These are phyloP conservation scores for Synergus japonicus DNA, from an alignment of 2,888 invertebrate genomes.

Conservation along the genomic window DNA sequence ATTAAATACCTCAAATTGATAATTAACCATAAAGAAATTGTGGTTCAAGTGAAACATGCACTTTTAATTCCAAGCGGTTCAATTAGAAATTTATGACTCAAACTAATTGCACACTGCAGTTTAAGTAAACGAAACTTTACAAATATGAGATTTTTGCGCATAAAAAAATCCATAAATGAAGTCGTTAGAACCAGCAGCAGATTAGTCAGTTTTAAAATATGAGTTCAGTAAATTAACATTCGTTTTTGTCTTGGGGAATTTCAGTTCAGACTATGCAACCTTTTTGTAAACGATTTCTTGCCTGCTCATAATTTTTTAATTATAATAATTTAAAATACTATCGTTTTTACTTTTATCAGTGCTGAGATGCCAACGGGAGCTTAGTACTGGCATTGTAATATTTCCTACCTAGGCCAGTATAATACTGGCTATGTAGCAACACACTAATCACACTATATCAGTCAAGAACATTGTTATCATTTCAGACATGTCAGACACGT, in stretches of 20 bases:
- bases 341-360: no score
- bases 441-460: no score
- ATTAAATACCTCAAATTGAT: background rate
- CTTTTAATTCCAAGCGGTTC: background rate
- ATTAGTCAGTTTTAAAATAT: constrained; percentile 22
- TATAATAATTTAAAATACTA: no score
- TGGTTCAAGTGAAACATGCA: background rate
- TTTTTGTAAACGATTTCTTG: background rate
- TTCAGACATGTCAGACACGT: no score
- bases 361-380: no score
- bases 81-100: background rate
- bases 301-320: background rate
- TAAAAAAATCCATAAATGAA: constrained; percentile 20
- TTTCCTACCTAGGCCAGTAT: no score
- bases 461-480: no score
- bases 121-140: background rate
- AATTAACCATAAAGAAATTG: background rate
- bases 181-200: constrained; percentile 23
- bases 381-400: no score
- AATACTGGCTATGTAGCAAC: no score
- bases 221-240: constrained; percentile 21
- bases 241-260: background rate
- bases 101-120: background rate
- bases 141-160: background rate
- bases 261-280: background rate